phyloP scores from a whole-genome alignment of 2,113 vertebrate genomes.

The Arvicanthis niloticus region DNA sequence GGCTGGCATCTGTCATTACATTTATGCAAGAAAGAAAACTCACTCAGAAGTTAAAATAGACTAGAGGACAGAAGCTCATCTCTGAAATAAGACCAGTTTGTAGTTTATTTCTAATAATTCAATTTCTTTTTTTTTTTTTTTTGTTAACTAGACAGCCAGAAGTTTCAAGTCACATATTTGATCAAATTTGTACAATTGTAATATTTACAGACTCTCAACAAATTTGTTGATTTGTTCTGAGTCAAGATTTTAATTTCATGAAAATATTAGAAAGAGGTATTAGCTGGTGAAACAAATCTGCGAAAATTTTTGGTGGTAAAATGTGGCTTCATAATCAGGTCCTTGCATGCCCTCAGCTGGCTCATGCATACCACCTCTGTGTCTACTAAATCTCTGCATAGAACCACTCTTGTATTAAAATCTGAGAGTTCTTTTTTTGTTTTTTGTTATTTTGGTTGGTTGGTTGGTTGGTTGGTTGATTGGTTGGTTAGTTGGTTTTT shows the following conservation, averaged over 20 bases:
- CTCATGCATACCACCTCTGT: not conserved
- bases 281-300: constrained; percentile 11
- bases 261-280: not conserved
- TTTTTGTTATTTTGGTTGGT: not conserved
- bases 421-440: not conserved
- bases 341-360: not conserved
- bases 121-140: constrained; percentile 49
- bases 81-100: constrained; percentile 36
- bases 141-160: constrained; percentile 41
- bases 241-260: constrained; percentile 32
- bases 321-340: not conserved
- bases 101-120: constrained; percentile 57
- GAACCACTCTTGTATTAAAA: not conserved
- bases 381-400: not conserved
- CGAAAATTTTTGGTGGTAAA: not conserved
- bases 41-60: constrained; percentile 48
- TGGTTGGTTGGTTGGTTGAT: not conserved
- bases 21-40: constrained; percentile 41
- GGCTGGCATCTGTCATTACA: constrained; percentile 60
- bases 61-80: constrained; percentile 13
- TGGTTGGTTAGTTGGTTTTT: not conserved
- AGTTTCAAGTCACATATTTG: constrained; percentile 4
- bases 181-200: constrained; percentile 9
- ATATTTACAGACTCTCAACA: constrained; percentile 20
- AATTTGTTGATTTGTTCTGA: constrained; percentile 34